Percentiles rank a stretch among this genome's conserved stretches.
phyloP scores from a whole-genome alignment of 1,140 invertebrate genomes.

The Metaphire vulgaris region DNA sequence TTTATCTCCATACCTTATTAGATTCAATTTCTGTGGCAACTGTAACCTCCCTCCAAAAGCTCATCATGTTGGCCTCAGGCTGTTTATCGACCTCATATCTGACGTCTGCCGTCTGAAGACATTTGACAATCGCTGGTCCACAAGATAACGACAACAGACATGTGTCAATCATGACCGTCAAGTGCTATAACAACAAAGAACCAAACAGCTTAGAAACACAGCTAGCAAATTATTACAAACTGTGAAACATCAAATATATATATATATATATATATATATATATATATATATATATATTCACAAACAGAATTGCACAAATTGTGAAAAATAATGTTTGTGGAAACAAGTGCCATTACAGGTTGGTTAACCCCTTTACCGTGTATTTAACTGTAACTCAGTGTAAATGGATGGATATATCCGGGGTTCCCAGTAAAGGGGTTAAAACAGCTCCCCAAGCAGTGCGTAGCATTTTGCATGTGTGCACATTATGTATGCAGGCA shows the following conservation, averaged over 20 bases:
- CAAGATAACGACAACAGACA: neutral
- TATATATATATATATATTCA: too few relatives aligned
- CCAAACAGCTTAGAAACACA: neutral
- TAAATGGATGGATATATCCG: too few relatives aligned
- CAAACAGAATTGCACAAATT: neutral
- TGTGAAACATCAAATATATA: neutral
- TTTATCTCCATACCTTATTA: neutral
- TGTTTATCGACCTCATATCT: neutral
- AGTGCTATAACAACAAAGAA: neutral
- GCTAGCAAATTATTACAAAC: neutral
- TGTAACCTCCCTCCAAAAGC: neutral
- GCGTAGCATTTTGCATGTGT: too few relatives aligned
- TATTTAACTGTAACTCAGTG: neutral
- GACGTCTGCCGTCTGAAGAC: neutral
- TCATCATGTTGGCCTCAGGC: neutral
- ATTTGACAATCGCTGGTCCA: neutral
- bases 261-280: too few relatives aligned
- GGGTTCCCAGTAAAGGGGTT: too few relatives aligned
- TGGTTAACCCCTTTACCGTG: neutral
- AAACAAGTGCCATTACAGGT: neutral
- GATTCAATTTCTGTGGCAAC: neutral
- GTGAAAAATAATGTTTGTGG: neutral
- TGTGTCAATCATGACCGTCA: neutral
- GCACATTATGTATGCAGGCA: neutral
- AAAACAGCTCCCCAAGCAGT: too few relatives aligned